Conservation (phyloP, 2,797 vertebrate species). For the Aldrovandia affinis region DNA sequence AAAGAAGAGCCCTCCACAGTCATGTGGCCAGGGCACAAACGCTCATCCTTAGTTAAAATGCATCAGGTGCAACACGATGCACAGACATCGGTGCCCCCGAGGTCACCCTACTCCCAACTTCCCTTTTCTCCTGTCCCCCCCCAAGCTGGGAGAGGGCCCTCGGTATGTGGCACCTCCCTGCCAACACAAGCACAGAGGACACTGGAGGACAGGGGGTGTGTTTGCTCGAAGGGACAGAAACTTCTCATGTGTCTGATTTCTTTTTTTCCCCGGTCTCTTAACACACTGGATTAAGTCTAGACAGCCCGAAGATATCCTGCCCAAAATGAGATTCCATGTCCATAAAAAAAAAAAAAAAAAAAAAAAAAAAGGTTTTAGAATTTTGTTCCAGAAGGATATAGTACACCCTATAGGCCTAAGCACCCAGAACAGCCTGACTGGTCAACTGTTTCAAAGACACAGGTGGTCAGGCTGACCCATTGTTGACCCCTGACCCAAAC, state of each 20-base stretch:
- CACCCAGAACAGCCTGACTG: no score
- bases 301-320: no score
- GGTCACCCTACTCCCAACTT: conserved; percentile 17
- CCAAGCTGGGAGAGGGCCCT: neutral
- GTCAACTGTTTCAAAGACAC: no score
- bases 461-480: no score
- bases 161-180: conserved; percentile 23
- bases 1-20: neutral
- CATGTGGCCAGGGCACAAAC: neutral
- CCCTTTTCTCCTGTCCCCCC: neutral
- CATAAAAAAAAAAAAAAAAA: no score
- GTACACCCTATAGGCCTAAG: no score
- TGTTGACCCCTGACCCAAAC: no score
- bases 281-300: neutral
- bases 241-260: neutral
- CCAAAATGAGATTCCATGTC: no score
- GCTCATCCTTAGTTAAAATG: neutral
- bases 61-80: neutral
- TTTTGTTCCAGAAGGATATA: no score
- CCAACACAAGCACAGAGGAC: conserved; percentile 33
- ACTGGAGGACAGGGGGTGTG: neutral
- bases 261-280: neutral
- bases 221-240: conserved; percentile 13
- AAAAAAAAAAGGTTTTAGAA: no score
- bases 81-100: conserved; percentile 13